Base-by-base conservation (phyloP, 2,797 vertebrate species). In the Diceros bicornis region DNA sequence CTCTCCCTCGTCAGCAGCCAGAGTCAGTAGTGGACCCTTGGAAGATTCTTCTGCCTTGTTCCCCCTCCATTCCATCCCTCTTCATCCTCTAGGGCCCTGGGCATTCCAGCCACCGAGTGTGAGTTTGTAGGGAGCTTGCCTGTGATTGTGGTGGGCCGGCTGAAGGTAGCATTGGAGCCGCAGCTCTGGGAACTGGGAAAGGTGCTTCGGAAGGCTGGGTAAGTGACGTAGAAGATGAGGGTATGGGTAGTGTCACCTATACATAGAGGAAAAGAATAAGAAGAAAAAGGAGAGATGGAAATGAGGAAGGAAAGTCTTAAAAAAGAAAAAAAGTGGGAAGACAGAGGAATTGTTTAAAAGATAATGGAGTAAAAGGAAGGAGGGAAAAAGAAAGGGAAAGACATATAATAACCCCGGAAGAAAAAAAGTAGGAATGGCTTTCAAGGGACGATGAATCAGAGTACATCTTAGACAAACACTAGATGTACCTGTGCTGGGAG, bases 41-140 rank as follows among this genome's bases (percentile, higher is more conserved):
- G 62, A 27, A 44, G 57, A 81, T 27, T 87, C 34, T 66, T 87
- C 81, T 84, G 34, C n/a, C 71, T 82, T 50, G 4, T 32, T 27
- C 2, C 41, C 55, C 55, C 14, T 66, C 37, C 77, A 12, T 44
- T 29, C 62, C 44, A 14, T 86, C 34, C 37, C 13, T 68, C 50
- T 96, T 47, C 66, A 27, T 95, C 61, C 89, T 50, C 2, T 92
- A 99, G 99, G 95, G 99, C 98, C 6, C 98, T 99, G 8, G 98
- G 98, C 34, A 75, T 99, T 95, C 99, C 99, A 8, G 99, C 99
- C 64, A 99, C 99, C 0, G 99, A 99, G 25, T 99, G 99, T 27
- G 99, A 99, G 98, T 99, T 99, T 98, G 99, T 99, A 82, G 99
- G 99, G 0, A 97, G 98, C 17, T 96, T 99, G 78, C 99, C 99